Evolutionary conservation across 1,140 invertebrate species (phyloP), one percentile per base, ranked within the genome.

Genomic region (Zaprionus camerounensis): DNA sequence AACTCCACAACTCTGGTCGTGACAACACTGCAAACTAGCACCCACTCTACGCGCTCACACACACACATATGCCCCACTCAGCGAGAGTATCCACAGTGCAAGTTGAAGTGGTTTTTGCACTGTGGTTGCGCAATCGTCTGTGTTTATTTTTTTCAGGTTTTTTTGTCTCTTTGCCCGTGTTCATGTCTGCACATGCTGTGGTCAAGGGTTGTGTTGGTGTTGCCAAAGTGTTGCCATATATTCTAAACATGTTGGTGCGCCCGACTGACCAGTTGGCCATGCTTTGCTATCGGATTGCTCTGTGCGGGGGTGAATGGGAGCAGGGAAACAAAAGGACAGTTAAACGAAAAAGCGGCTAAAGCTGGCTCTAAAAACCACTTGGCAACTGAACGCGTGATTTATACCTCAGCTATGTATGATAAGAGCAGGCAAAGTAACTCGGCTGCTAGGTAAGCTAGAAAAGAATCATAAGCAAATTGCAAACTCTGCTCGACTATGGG

Each of bases 171-270:
- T 71, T 72, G 83, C 56, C 41, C 80, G 49, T 66, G 65, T 58
- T 67, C 68, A 66, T 87, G 84, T 87, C 81, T 84, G 76, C 70
- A 72, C 71, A 75, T 79, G 81, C 79, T 88, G 85, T 72, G 85
- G 84, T 87, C 84, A 87, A 87, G 81, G 78, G 78, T 80, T 87
- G 84, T 88, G 85, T 76, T 78, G 69, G 78, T 82, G 85, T 76
- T 81, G 85, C 85, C 85, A 90, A 87, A 88, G 85, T 90, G 85
- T 88, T 88, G 85, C 85, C 85, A 90, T 88, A 88, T 88, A 90
- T 88, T 88, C 85, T 88, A 88, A 88, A 88, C 85, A 88, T 90
- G 85, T 88, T 80, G 85, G 85, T 71, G 75, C 76, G 80, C 76
- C 63, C 26, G 63, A 36, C 26, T 67, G 56, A 64, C 69, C 70